Base-by-base conservation (phyloP, 2,113 vertebrate genomes). In the Cichladusa arquata region DNA sequence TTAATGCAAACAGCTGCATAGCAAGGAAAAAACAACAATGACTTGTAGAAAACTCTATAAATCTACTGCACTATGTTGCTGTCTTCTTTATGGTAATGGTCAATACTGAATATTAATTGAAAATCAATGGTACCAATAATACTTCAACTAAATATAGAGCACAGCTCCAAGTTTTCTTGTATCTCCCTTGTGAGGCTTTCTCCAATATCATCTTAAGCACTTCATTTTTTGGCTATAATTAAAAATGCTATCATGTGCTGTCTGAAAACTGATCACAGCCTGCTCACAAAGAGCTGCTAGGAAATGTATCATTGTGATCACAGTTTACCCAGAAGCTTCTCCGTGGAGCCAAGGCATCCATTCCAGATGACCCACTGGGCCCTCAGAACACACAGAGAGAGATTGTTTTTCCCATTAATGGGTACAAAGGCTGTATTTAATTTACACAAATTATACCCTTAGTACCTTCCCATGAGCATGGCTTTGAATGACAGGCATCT, bases 141-240 rank as follows among this genome's bases (percentile, higher is more conserved):
- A 56, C n/a, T 86, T 92, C 61, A 94, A 57, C 72, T 74, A 64
- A 77, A 88, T n/a, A 81, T 3, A 16, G 31, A 70, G 25, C 64
- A 36, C 11, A 84, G 48, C 36, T 93, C 65, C 36, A 87, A 61
- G 36, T 60, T 54, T 60, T 66, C 57, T 34, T 56, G 9, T 81
- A 57, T 48, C 5, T 2, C 29, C 60, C 53, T 4, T 44, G 40
- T 19, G 29, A 78, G 62, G 65, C 24, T 81, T 82, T 56, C 45
- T 80, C 45, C 42, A 19, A 14, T 72, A 89, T 28, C 4, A 66
- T 53, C 79, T 81, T 33, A 57, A 86, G n/a, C 61, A 81, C 91
- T 95, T 94, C 50, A 89, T 96, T 93, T 93, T 95, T 92, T 72
- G 26, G 45, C 66, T 51, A 85, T 92, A 92, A 91, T 87, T 91